Base-by-base conservation (phyloP, 2,797 vertebrate genomes). In the Pipistrellus pipistrellus region DNA sequence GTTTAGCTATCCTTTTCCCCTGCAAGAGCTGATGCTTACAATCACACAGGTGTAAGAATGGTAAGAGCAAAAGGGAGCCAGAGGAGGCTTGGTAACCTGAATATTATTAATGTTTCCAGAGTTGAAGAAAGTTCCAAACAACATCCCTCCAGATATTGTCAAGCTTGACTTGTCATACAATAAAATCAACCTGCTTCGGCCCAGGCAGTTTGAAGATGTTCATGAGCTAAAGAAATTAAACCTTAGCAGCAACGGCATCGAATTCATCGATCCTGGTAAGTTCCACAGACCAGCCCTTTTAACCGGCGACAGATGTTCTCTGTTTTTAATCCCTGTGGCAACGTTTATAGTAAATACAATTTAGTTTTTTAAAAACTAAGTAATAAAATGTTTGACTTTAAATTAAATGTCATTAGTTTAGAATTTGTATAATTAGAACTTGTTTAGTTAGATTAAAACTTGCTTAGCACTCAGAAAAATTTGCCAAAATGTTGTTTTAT, bases 121-220 rank as follows among this genome's bases (percentile, higher is more conserved):
- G 95, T 96, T 99, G 98, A 99, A 98, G 95, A 98, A 98, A 97
- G 97, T 99, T 97, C 99, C 99, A 38, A 97, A 97, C 46, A 99
- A 99, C 90, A 99, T 99, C 96, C 98, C 99, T 66, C 98, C 99
- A 86, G 99, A 99, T 97, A 98, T 99, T 69, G 98, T 99, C 94
- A 99, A 99, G 98, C 98, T 99, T 96, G 99, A 99, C 97, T 97
- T 99, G 95, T 99, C 99, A 88, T 96, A 89, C 87, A 99, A 99
- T 98, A 98, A 97, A 98, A 99, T 99, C 95, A 99, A 97, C 95
- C 98, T 99, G 88, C 98, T 99, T 96, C 98, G 97, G 97, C 98
- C 99, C 94, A 99, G 99, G 97, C 98, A 99, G 69, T 99, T 99
- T 98, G 98, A 99, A 98, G 98, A 98, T 85, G 98, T 98, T 96